These are phyloP conservation scores for Charaxes varanes DNA, from an alignment of 1,140 invertebrate species.

Conservation along the genomic window DNA sequence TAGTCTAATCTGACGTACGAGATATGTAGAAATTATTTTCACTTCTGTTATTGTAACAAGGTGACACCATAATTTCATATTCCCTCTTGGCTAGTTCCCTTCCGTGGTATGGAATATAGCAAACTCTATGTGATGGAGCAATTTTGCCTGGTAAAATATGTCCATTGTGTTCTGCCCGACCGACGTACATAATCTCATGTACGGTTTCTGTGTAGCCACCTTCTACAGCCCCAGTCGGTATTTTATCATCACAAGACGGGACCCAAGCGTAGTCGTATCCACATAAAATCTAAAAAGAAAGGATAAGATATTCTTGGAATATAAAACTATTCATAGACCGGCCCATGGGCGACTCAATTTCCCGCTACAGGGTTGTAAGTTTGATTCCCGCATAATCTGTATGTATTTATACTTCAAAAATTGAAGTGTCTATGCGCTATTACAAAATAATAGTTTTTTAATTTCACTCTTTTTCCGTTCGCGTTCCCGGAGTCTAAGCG, in stretches of 20 bases:
- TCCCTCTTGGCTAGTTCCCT: conserved; percentile 66
- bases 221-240: conserved; percentile 34
- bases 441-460: too few species aligned
- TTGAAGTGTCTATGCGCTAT: too few species aligned
- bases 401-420: too few species aligned
- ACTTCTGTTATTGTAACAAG: too few species aligned
- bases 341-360: too few species aligned
- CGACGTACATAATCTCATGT: conserved; percentile 79
- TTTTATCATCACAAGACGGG: conserved; percentile 15
- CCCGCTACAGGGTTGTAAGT: too few species aligned
- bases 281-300: conserved; percentile 36
- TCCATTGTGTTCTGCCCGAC: conserved; percentile 79
- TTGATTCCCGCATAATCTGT: too few species aligned
- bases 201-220: conserved; percentile 24
- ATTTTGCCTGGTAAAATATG: conserved; percentile 86
- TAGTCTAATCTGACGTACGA: too few species aligned
- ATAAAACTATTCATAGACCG: too few species aligned
- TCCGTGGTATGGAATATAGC: conserved; percentile 80
- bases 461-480: too few species aligned
- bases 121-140: conserved; percentile 60
- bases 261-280: conserved; percentile 38
- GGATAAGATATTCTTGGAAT: too few species aligned
- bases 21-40: neutral
- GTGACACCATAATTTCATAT: conserved; percentile 54
- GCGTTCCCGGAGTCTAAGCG: too few species aligned